phyloP scores from a whole-genome alignment of 2,113 vertebrate genomes.

The Rhipidura dahli region DNA sequence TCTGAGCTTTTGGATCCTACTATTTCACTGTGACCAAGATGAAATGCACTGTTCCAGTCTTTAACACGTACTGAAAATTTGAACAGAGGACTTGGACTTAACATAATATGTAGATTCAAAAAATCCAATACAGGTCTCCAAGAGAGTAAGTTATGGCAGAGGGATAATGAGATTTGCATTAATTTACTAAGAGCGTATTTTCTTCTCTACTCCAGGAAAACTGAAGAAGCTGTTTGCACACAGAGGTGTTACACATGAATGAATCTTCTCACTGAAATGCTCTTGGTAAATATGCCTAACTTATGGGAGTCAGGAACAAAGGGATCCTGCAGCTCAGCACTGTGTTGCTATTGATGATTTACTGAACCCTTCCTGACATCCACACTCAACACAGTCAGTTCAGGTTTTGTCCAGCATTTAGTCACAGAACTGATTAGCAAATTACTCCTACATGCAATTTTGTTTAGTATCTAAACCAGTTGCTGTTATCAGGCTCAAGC shows the following conservation, averaged over 20 bases:
- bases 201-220: neutral
- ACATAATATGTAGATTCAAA: neutral
- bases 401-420: neutral
- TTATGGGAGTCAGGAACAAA: constrained; percentile 27
- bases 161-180: neutral
- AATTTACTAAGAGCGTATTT: neutral
- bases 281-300: neutral
- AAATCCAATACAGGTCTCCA: neutral
- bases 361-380: neutral
- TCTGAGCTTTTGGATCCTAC: neutral
- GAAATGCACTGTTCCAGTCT: neutral
- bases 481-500: neutral
- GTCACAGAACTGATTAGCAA: neutral
- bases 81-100: neutral
- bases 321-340: neutral
- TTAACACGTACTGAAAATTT: neutral
- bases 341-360: neutral
- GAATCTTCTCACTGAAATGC: neutral
- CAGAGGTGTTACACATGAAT: neutral
- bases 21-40: neutral
- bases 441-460: neutral
- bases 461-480: neutral
- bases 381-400: neutral
- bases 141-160: neutral
- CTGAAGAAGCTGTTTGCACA: neutral